Conservation (phyloP, 2,113 vertebrate species). For the Nesoenas mayeri region DNA sequence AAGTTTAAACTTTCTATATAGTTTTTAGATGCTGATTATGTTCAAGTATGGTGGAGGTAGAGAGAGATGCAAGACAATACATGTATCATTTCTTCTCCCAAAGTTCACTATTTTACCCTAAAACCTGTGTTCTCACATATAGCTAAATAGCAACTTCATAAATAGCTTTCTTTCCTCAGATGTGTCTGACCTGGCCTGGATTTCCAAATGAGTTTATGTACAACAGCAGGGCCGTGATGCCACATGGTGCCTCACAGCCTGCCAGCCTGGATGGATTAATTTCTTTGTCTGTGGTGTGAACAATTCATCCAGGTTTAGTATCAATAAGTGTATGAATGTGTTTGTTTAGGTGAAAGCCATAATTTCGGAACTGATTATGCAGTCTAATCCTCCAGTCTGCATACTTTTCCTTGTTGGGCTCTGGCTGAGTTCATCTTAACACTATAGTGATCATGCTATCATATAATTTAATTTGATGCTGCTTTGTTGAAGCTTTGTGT, state of each 20-base stretch:
- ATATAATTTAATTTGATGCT: neutral
- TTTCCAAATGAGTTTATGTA: neutral
- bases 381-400: neutral
- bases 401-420: neutral
- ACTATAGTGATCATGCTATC: neutral
- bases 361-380: neutral
- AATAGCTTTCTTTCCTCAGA: neutral
- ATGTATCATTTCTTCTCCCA: neutral
- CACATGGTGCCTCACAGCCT: neutral
- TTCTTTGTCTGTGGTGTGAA: neutral
- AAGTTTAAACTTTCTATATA: neutral
- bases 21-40: neutral
- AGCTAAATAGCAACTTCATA: neutral
- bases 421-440: neutral
- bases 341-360: neutral
- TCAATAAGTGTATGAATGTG: too few species aligned
- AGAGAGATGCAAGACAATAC: neutral
- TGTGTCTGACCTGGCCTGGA: neutral
- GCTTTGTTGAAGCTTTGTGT: neutral
- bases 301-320: neutral
- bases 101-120: neutral
- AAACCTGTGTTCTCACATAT: neutral
- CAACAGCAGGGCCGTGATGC: neutral
- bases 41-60: neutral
- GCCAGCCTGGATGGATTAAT: neutral